Percentiles rank a stretch among this genome's conserved stretches.
phyloP scores from a whole-genome alignment of 2,113 vertebrate genomes.

The Petromus typicus region DNA sequence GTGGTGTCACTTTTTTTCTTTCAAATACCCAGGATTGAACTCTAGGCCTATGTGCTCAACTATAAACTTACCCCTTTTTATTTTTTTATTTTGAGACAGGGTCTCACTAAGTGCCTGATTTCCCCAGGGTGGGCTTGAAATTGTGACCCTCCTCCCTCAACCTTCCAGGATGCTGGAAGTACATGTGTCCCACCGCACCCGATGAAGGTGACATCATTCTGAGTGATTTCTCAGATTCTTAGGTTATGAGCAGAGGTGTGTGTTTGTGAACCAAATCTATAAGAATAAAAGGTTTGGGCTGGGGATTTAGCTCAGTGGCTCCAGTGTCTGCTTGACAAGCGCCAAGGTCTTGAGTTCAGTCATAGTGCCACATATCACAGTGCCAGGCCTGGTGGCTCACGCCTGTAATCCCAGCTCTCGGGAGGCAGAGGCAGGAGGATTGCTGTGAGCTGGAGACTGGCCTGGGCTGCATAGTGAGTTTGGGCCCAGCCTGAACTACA shows the following conservation, averaged over 20 bases:
- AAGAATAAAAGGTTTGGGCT: neutral
- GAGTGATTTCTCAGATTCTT: conserved; percentile 28
- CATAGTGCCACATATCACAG: no score
- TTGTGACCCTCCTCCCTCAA: neutral
- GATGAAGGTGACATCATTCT: neutral
- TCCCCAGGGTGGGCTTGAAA: neutral
- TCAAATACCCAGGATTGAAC: neutral
- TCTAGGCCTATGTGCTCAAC: neutral
- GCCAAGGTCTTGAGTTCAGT: no score
- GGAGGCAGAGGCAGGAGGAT: no score
- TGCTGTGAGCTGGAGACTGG: no score
- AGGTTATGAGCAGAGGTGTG: neutral
- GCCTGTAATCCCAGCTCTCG: no score
- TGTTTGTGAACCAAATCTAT: neutral
- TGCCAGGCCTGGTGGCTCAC: no score
- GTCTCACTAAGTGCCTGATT: neutral
- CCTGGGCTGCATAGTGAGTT: no score
- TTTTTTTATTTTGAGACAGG: neutral
- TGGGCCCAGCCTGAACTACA: no score
- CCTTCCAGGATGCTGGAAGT: neutral
- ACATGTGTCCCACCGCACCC: neutral
- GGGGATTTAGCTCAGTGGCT: no score
- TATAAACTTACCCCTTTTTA: neutral
- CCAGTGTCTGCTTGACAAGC: no score
- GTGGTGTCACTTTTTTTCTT: neutral